Percentiles rank a stretch among this genome's conserved stretches.
Evolutionary conservation across 2,113 vertebrate species (phyloP).

Genomic region (Siniperca knerii): DNA sequence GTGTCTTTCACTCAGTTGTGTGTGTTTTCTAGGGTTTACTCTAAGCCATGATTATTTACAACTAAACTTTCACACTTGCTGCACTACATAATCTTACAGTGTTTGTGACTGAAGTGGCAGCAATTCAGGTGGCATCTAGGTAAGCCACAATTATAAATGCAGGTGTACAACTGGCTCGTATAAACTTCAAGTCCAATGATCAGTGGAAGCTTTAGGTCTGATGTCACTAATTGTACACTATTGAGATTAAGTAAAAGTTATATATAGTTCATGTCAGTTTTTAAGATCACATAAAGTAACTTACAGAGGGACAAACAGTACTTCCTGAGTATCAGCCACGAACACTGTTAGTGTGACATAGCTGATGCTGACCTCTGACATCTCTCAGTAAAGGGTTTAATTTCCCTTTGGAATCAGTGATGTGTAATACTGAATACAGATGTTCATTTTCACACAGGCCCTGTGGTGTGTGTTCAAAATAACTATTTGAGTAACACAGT

Average conservation of each 20-base stretch:
- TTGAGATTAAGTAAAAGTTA: neutral
- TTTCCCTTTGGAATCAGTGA: neutral
- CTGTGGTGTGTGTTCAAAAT: neutral
- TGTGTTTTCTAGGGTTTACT: too few relatives aligned
- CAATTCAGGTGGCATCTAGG: too few relatives aligned
- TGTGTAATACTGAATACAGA: neutral
- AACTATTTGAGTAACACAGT: neutral
- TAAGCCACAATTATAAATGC: neutral
- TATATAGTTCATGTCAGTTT: neutral
- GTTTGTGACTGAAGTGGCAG: too few relatives aligned
- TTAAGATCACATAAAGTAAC: neutral
- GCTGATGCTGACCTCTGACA: neutral
- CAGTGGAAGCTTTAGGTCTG: neutral
- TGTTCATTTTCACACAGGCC: neutral
- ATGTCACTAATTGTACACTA: neutral
- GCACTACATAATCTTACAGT: neutral
- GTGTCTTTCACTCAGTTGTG: too few relatives aligned
- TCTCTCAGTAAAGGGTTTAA: neutral
- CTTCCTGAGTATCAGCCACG: neutral
- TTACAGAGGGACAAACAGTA: neutral
- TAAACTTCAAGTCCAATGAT: neutral
- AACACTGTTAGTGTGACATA: neutral
- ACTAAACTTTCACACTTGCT: neutral
- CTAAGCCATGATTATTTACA: neutral
- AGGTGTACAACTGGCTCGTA: neutral